Conservation (phyloP, 2,113 vertebrate species). For the Lepidothrix coronata region DNA sequence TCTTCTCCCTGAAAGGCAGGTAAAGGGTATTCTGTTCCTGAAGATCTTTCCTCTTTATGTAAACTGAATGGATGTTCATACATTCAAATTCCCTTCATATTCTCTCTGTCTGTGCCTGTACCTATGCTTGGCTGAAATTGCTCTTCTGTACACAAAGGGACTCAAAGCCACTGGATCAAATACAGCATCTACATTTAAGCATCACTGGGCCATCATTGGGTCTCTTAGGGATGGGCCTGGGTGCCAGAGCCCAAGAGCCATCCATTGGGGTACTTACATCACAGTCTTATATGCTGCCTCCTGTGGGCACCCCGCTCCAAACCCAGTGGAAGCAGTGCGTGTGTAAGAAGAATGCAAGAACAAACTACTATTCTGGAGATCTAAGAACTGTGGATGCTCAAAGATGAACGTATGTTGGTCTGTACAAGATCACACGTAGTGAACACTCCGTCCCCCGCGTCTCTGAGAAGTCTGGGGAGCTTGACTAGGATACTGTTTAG, state of each 20-base stretch:
- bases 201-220: background rate
- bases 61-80: background rate
- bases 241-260: background rate
- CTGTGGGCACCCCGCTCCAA: background rate
- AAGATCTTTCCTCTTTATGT: background rate
- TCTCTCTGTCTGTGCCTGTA: background rate
- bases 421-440: background rate
- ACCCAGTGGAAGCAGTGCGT: background rate
- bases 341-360: background rate
- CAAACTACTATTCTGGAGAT: background rate
- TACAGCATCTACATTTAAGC: background rate
- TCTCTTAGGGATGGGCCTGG: background rate
- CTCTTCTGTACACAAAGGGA: background rate
- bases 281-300: background rate
- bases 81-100: background rate
- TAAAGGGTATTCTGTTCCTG: background rate
- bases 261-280: background rate
- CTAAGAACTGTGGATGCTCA: background rate
- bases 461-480: background rate
- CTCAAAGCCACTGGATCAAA: background rate
- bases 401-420: background rate
- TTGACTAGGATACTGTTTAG: background rate
- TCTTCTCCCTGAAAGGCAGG: background rate
- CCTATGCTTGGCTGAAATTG: background rate
- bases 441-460: background rate